Base-by-base conservation (phyloP, 2,888 invertebrate species). In the Cheilosia soror region DNA sequence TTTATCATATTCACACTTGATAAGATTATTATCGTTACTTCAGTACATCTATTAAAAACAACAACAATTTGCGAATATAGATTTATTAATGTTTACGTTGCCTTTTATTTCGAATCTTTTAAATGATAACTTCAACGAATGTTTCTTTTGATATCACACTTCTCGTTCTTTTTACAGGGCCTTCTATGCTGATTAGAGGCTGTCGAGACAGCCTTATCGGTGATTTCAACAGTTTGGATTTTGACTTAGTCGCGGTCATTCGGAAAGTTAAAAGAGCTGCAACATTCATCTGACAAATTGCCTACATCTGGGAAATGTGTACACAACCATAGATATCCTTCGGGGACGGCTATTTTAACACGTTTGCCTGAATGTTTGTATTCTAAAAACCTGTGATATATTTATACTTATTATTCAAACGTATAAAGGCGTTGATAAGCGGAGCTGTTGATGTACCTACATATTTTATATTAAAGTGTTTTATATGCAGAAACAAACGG, bases 151-250 rank as follows among this genome's bases (percentile, higher is more conserved):
- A 65, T 75, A 75, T 57, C 47, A 53, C 25, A 27, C 5, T 49
- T 42, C 27, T 71, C 27, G 29, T 78, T 73, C 15, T 51, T n/a
- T 73, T 49, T 44, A 49, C 57, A 78, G 72, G 77, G 44, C 33
- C 47, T 72, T 29, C 15, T 20, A 63, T 60, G 73, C 55, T 68
- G 78, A 78, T 73, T 73, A 73, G 27, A 13, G n/a, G 47, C 29
- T 27, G 58, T 13, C 44, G 51, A 72, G 40, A 68, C 47, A 63
- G 9, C 15, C 49, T 78, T 73, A 78, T 78, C 68, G 15, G 60
- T 5, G 4, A 68, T 42, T 77, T 15, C 33, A 75, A 20, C 68
- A 68, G 78, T 78, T 68, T 60, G 20, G 62, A 57, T 33, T 55
- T 51, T 37, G 25, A 66, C 49, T 40, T 66, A 42, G 77, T 62